Evolutionary conservation across 2,113 vertebrate species (phyloP).

Genomic region (Odocoileus virginianus): DNA sequence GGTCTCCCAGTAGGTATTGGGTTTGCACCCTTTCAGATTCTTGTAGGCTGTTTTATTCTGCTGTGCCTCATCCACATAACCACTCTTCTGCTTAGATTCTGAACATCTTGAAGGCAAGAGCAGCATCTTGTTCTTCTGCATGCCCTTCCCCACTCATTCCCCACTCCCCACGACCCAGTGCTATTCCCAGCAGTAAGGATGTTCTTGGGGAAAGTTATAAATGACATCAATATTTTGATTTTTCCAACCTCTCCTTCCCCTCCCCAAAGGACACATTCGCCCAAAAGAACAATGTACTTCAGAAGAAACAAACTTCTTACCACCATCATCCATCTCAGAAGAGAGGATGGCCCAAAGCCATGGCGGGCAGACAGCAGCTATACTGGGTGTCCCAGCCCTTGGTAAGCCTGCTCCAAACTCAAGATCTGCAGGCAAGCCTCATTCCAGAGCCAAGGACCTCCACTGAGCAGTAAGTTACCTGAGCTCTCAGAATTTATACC

Average conservation of each 20-base stretch:
- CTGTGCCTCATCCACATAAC: background rate
- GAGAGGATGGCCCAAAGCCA: background rate
- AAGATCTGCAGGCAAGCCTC: background rate
- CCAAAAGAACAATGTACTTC: background rate
- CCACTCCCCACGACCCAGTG: background rate
- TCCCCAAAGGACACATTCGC: background rate
- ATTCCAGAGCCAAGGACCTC: background rate
- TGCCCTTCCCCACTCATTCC: accelerated
- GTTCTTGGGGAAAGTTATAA: background rate
- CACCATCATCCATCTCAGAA: background rate
- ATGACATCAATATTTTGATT: background rate
- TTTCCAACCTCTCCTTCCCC: background rate
- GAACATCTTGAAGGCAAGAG: background rate
- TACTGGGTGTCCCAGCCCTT: background rate
- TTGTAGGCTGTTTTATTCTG: background rate
- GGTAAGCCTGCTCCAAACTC: accelerated
- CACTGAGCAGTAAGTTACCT: background rate
- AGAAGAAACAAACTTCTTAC: background rate
- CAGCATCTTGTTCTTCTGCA: background rate
- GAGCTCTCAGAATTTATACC: background rate
- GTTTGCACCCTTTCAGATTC: background rate
- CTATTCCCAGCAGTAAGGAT: background rate
- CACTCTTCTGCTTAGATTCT: background rate
- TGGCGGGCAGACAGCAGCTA: background rate
- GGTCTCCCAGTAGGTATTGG: background rate